Percentiles rank a stretch among this genome's conserved stretches.
phyloP scores from a whole-genome alignment of 2,888 invertebrate genomes.

The Synergus gifuensis region DNA sequence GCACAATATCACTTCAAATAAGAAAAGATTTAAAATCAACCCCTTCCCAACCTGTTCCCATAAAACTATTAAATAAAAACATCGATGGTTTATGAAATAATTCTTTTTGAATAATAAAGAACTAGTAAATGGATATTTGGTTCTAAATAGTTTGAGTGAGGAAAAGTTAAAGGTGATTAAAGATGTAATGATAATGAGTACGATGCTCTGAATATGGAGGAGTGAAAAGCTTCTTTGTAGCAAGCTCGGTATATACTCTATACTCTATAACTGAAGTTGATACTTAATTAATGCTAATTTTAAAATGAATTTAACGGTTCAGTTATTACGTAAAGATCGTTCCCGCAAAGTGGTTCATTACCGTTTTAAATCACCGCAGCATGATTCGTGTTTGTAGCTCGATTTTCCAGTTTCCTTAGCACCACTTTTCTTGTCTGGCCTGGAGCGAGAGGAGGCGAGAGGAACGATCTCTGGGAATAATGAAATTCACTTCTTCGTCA shows the following conservation, averaged over 20 bases:
- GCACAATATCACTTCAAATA: background rate
- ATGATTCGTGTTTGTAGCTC: background rate
- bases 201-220: constrained; percentile 10
- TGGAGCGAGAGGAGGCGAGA: background rate
- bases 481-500: constrained; percentile 27
- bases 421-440: background rate
- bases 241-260: background rate
- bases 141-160: background rate
- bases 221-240: constrained; percentile 14
- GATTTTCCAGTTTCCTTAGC: constrained; percentile 14
- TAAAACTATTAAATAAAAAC: no score
- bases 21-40: background rate
- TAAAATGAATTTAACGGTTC: constrained; percentile 16
- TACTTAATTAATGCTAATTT: constrained; percentile 31
- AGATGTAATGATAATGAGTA: background rate
- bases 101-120: no score
- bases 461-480: constrained; percentile 23
- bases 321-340: constrained; percentile 23
- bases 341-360: constrained; percentile 33
- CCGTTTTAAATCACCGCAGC: constrained; percentile 23
- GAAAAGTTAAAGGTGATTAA: background rate
- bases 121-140: no score
- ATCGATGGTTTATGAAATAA: no score
- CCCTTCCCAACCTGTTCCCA: no score
- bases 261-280: background rate